Conservation (phyloP, 2,888 invertebrate genomes). For the Rhagonycha fulva region DNA sequence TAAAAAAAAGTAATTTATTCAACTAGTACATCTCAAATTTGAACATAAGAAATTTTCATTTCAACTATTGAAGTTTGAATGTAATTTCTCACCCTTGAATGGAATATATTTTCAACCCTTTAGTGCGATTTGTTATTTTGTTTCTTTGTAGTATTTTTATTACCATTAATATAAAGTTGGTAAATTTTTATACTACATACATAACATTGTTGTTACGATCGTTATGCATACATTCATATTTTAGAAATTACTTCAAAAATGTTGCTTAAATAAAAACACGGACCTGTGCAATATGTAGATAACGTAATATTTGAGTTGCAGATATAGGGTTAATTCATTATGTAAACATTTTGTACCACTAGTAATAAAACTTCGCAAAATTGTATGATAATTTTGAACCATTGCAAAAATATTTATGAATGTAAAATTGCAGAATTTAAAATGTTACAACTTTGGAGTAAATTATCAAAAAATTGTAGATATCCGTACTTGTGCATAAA, state of each 20-base stretch:
- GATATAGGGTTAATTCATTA: conserved; percentile 4
- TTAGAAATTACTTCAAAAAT: not conserved
- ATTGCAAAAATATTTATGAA: not conserved
- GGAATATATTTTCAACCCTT: not conserved
- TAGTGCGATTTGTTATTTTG: not conserved
- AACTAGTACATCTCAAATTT: not conserved
- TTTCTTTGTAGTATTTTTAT: not conserved
- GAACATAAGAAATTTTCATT: not conserved
- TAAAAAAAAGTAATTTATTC: not conserved
- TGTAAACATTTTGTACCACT: conserved; percentile 1
- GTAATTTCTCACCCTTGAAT: not conserved
- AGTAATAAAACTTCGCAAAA: conserved; percentile 3
- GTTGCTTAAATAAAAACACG: conserved; percentile 10
- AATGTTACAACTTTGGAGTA: not conserved
- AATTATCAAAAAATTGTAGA: not conserved
- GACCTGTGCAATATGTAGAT: conserved; percentile 5
- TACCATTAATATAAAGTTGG: not conserved
- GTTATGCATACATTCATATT: not conserved
- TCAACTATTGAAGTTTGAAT: not conserved
- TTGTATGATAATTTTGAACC: conserved; percentile 1
- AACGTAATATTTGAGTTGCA: conserved; percentile 5
- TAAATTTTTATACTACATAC: not conserved
- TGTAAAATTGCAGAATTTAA: not conserved
- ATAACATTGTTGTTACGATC: not conserved
- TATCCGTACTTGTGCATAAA: not conserved